Base-by-base conservation (phyloP, 2,113 vertebrate species). In the Sinocyclocheilus anshuiensis region DNA sequence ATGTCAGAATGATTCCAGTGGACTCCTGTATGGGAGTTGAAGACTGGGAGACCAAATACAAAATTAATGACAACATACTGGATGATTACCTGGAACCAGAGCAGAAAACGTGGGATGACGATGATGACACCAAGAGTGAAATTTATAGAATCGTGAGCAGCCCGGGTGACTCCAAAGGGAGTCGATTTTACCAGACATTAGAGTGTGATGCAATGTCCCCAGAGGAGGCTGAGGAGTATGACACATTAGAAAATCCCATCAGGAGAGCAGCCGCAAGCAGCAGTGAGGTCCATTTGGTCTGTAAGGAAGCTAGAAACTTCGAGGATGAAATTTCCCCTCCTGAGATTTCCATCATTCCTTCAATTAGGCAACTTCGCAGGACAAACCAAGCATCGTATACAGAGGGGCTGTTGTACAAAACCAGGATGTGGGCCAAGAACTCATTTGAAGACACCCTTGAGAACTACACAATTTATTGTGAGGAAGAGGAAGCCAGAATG, bases 321-420 rank as follows among this genome's bases (percentile, higher is more conserved):
- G 94, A 95, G 80, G 92, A 95, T 65, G 93, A 94, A 90, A 88
- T 69, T 0, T 94, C 93, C 5, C 90, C 92, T 78, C 93, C 93
- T 50, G 94, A 94, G 89, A 95, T 94, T 53, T 92, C 93, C 85
- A 93, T 94, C 33, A 94, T 94, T 67, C 94, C 94, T 15, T 93
- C 94, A 10, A 83, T 93, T 71, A 91, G 87, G 75, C 85, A 90
- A 69, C 88, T 89, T 33, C 87, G 76, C 9, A 89, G 86, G 39
- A 88, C 36, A 24, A 77, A 88, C 2, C 61, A 61, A 22, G 55
- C 29, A 2, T 36, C 63, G 0, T 29, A 89, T 82, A 94, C 94
- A 90, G 96, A 97, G 72, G 93, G 94, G 69, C 94, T 97, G 15
- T 90, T 98, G 87, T 96, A 97, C 89, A 97, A 96, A 89, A 97